Percentiles rank a stretch among this genome's conserved stretches.
These are phyloP conservation scores for Polia nebulosa DNA, from an alignment of 2,888 invertebrate species.

Conservation along the genomic window DNA sequence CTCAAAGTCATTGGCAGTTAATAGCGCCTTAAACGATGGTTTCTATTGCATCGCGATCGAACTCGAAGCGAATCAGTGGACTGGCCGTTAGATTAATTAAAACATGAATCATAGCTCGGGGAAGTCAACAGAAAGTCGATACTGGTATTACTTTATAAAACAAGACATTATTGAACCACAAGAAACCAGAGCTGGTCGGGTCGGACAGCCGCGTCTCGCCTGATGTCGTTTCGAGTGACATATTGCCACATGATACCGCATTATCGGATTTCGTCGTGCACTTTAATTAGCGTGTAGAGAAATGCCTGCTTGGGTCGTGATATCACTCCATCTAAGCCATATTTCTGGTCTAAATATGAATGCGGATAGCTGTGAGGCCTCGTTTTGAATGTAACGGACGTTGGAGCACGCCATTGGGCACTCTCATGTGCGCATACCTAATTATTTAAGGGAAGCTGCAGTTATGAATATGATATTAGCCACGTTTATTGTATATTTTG, in stretches of 20 bases:
- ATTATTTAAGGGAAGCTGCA: conserved; percentile 45
- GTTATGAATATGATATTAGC: conserved; percentile 23
- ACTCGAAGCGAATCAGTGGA: conserved; percentile 40
- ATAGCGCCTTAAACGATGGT: too few relatives aligned
- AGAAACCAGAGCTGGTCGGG: conserved; percentile 77
- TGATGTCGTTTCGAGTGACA: conserved; percentile 82
- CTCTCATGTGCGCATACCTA: conserved; percentile 31
- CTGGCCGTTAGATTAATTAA: conserved; percentile 53
- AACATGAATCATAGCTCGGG: conserved; percentile 64
- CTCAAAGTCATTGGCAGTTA: too few relatives aligned
- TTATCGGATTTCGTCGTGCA: conserved; percentile 82
- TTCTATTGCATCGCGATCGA: conserved; percentile 44
- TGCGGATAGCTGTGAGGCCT: conserved; percentile 46
- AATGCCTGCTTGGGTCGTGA: conserved; percentile 65
- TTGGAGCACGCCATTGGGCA: conserved; percentile 31
- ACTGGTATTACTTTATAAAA: conserved; percentile 68
- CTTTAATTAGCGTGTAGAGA: conserved; percentile 84
- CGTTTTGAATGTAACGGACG: conserved; percentile 45
- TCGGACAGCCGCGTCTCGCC: conserved; percentile 66
- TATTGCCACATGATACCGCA: conserved; percentile 82
- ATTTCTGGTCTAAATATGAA: conserved; percentile 64
- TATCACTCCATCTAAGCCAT: conserved; percentile 52
- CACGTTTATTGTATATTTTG: conserved; percentile 1
- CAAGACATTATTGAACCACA: conserved; percentile 78
- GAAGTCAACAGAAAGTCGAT: conserved; percentile 76